These are phyloP conservation scores for Odontocerum albicorne DNA, from an alignment of 2,888 invertebrate species.

Conservation along the genomic window DNA sequence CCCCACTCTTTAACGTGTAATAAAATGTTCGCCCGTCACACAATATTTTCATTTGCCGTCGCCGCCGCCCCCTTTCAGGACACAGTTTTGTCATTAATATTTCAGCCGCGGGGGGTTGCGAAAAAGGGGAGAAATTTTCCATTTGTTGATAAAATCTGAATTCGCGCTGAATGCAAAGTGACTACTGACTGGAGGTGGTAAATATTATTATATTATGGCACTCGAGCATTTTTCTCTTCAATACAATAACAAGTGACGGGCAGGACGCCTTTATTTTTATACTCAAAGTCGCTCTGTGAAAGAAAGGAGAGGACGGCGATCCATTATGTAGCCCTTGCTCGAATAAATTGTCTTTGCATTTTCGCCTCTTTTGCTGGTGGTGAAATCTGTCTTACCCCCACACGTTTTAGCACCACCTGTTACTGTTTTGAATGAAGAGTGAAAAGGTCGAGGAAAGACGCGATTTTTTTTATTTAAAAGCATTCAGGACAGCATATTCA, in stretches of 20 bases:
- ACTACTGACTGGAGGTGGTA: too few relatives aligned
- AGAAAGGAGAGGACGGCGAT: neutral
- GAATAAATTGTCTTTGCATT: constrained; percentile 1
- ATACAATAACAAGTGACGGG: too few relatives aligned
- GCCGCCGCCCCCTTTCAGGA: constrained; percentile 2
- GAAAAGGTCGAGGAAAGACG: too few relatives aligned
- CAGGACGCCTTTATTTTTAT: neutral
- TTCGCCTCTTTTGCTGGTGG: too few relatives aligned
- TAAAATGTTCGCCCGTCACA: constrained; percentile 6
- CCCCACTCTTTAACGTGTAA: neutral
- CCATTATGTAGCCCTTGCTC: neutral
- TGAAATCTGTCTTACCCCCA: too few relatives aligned
- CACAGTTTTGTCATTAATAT: constrained; percentile 15
- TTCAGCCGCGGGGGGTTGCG: neutral
- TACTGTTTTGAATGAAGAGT: too few relatives aligned
- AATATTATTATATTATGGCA: too few relatives aligned
- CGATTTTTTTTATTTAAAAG: too few relatives aligned
- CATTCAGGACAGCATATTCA: too few relatives aligned
- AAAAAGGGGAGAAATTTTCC: neutral
- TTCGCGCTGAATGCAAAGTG: neutral
- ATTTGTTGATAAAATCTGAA: constrained; percentile 5
- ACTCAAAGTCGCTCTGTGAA: neutral
- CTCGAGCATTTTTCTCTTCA: too few relatives aligned
- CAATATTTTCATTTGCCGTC: constrained; percentile 14
- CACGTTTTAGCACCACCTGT: too few relatives aligned